A percentile compares a stretch with the other conserved stretches of the same genome.
These are phyloP conservation scores for Troides oblongomaculatus DNA, from an alignment of 2,888 invertebrate genomes.

Conservation along the genomic window DNA sequence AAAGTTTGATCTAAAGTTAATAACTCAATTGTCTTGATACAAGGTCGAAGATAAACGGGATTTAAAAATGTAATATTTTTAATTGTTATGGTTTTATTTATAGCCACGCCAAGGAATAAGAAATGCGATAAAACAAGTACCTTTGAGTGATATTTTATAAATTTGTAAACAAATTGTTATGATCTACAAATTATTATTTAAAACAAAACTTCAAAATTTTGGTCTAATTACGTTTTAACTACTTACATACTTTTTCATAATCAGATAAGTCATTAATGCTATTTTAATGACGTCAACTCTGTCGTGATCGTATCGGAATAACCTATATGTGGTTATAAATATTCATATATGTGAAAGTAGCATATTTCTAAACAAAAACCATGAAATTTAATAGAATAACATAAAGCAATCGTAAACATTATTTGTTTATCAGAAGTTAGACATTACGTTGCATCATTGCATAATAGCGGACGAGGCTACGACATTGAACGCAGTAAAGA, in stretches of 20 bases:
- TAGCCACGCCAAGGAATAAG: no score
- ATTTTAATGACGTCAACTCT: constrained; percentile 1
- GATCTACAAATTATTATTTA: no score
- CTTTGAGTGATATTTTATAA: no score
- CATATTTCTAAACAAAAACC: background rate
- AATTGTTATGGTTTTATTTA: no score
- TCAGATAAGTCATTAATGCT: background rate
- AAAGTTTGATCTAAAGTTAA: no score
- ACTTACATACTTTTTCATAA: background rate
- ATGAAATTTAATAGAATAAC: background rate
- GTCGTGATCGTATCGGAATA: background rate
- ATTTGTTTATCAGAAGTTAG: constrained; percentile 1
- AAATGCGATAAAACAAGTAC: no score
- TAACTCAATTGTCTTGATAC: no score
- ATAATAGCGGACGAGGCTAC: constrained; percentile 40
- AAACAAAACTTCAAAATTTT: background rate
- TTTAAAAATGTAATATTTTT: no score
- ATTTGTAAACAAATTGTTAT: no score
- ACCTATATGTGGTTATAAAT: background rate
- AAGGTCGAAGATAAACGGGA: no score
- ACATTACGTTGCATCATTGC: constrained; percentile 35
- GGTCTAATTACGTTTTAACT: background rate
- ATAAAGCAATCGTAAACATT: background rate
- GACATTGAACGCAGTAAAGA: constrained; percentile 41
- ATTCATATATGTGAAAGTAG: background rate